Evolutionary conservation across 2,113 vertebrate species (phyloP), one percentile per base, ranked within the genome.

Genomic region (Theristicus caerulescens): DNA sequence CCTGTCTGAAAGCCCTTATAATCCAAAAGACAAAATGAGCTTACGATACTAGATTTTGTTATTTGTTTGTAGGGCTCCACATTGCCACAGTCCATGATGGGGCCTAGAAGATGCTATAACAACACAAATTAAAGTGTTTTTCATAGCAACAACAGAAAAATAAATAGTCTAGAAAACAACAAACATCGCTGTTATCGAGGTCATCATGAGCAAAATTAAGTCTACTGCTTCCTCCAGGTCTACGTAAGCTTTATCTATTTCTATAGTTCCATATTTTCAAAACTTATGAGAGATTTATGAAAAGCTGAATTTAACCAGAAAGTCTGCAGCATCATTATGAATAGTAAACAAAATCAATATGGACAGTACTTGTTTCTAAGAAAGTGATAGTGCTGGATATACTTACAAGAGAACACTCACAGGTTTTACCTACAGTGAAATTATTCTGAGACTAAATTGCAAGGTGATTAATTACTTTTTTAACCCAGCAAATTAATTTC

Each of bases 401-500:
- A 61, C 82, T 92, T 86, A 84, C 4, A 14, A 66, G 70, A 51
- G 14, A 92, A 72, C 16, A 49, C 46, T 83, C 32, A 20, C 6
- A 73, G 55, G 67, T 93, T 83, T 89, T 57, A 88, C 69, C 64
- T 46, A 82, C 42, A 70, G 11, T 21, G 19, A 88, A 55, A 91
- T 81, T 74, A 85, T 70, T 70, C 40, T 65, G 38, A 90, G 66
- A 25, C 7, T 65, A 29, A 62, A 94, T 32, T 71, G 24, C 58
- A 82, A 77, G 78, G 42, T 34, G 16, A 82, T 90, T 42, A 31
- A 46, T n/a, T 64, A 88, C 82, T 79, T 90, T 90, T 89, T 92
- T 25, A 86, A 88, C 52, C 87, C 16, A 18, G 86, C 47, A 95
- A 95, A 97, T 71, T 84, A 81, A 93, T 90, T 92, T 66, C 66